Evolutionary conservation across 2,113 vertebrate genomes (phyloP), one percentile per base, ranked within the genome.

Genomic region (Spheniscus mendiculus): DNA sequence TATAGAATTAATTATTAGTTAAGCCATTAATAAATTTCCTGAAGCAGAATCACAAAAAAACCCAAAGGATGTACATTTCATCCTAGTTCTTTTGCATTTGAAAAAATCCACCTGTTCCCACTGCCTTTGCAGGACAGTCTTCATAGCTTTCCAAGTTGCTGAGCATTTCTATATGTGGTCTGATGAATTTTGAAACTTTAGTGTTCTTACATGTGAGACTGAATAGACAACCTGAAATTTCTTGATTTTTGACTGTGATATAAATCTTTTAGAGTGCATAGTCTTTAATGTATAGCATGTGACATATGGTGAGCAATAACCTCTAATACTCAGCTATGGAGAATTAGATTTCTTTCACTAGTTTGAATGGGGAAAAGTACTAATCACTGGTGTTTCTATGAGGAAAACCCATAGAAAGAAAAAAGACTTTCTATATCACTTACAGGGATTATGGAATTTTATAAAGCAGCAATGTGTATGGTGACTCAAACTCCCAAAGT

Each of bases 271-370:
- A 3, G 34, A 12, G 44, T 4, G 2, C 2, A 3, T 32, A 22
- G 18, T 6, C 15, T 15, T 25, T 2, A 10, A 18, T 7, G 4
- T 19, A 29, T 1, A 2, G 12, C 1, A 4, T 11, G 36, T 7
- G 86, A 18, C 0, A 17, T 5, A 1, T 1, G 40, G 14, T 8
- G 49, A 53, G 18, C 38, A n/a, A 0, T 13, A 17, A 38, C 56
- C 45, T 44, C 29, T 18, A 5, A 12, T 8, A 3, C 49, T 47
- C 27, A 5, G 65, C 50, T 32, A 1, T 5, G 81, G 44, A 40
- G 45, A 32, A 26, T 30, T 14, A 0, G 0, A 1, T 22, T 15
- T 32, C 7, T 15, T 11, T 40, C 34, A 2, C 20, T 27, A 10
- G 3, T 53, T 52, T 11, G 1, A n/a, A 4, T 5, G 30, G 44